A percentile compares a stretch with the other conserved stretches of the same genome.
phyloP scores from a whole-genome alignment of 2,113 vertebrate genomes.

The Tragelaphus buxtoni region DNA sequence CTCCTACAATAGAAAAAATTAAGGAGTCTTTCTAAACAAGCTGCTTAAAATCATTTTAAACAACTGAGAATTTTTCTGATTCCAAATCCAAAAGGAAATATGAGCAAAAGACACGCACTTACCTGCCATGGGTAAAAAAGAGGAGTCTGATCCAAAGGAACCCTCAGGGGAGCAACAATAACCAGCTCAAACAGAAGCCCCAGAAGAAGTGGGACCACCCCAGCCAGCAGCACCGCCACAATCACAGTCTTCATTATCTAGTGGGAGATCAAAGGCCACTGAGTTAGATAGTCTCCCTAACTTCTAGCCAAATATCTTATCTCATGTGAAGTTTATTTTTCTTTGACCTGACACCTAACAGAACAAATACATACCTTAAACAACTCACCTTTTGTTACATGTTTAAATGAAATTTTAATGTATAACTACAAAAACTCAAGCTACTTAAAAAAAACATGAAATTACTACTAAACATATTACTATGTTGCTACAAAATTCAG shows the following conservation, averaged over 20 bases:
- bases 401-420: not conserved
- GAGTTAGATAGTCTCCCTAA: not conserved
- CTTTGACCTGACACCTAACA: not conserved
- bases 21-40: slow-evolving; percentile 26
- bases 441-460: not conserved
- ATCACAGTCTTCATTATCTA: slow-evolving; percentile 97
- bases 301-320: not conserved
- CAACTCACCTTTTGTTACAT: not conserved
- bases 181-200: slow-evolving; percentile 97
- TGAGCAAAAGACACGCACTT: slow-evolving; percentile 39
- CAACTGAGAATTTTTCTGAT: not conserved
- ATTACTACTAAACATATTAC: not conserved
- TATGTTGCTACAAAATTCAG: not conserved
- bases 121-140: slow-evolving; percentile 99
- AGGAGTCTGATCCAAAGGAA: slow-evolving; percentile 97
- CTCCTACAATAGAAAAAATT: not conserved
- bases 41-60: not conserved
- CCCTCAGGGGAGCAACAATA: slow-evolving; percentile 95
- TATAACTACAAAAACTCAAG: not conserved
- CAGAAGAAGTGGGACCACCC: slow-evolving; percentile 93
- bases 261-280: not conserved
- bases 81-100: not conserved
- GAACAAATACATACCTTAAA: not conserved
- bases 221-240: slow-evolving; percentile 94
- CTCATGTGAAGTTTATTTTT: not conserved